Evolutionary conservation across 2,888 invertebrate species (phyloP).

Genomic region (Hesperia comma): DNA sequence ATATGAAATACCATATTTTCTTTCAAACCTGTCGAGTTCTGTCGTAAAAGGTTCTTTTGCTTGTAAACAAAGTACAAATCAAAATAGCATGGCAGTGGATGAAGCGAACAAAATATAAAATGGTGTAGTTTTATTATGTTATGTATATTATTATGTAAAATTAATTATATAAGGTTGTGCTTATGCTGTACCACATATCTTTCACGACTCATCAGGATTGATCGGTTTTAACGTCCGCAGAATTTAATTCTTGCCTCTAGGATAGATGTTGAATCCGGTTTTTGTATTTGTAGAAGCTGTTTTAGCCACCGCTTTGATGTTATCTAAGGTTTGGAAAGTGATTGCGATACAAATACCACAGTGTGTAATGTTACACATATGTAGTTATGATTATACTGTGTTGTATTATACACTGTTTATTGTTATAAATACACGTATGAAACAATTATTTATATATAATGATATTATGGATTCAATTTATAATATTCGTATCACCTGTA

Average conservation of each 20-base stretch:
- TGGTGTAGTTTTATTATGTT: constrained; percentile 40
- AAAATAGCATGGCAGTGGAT: constrained; percentile 52
- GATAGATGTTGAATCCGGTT: constrained; percentile 36
- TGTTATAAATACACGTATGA: not conserved
- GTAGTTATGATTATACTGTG: no score
- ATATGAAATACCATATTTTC: constrained; percentile 17
- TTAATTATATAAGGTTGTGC: constrained; percentile 63
- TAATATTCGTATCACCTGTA: not conserved
- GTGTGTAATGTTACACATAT: not conserved
- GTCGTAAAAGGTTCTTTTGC: constrained; percentile 50
- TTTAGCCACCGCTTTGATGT: not conserved
- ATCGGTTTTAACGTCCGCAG: constrained; percentile 43
- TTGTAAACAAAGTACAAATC: constrained; percentile 76
- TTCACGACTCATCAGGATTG: constrained; percentile 49
- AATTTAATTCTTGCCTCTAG: constrained; percentile 58
- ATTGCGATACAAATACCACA: not conserved
- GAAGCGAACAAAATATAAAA: constrained; percentile 53
- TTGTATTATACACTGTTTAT: not conserved
- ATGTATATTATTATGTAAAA: constrained; percentile 23
- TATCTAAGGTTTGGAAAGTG: not conserved
- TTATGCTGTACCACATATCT: constrained; percentile 69
- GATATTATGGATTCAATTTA: not conserved
- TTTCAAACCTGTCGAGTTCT: constrained; percentile 42
- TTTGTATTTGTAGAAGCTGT: constrained; percentile 9
- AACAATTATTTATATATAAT: no score